These are phyloP conservation scores for Remorina albescens DNA, from an alignment of 2,797 vertebrate genomes.

Conservation along the genomic window DNA sequence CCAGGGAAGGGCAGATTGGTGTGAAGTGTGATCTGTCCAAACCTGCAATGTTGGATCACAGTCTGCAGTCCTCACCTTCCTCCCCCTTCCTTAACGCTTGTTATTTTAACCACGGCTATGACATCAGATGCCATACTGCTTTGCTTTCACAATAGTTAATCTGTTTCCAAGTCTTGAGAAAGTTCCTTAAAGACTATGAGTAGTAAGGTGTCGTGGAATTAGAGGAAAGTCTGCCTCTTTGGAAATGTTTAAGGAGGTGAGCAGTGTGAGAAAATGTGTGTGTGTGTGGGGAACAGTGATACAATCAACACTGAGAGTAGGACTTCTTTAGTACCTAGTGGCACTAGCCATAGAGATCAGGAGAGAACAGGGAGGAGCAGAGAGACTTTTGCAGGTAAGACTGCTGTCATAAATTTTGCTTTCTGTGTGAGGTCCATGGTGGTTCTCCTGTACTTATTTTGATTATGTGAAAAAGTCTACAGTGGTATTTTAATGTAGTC, in stretches of 20 bases:
- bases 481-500: constrained; percentile 73
- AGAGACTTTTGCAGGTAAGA: constrained; percentile 74
- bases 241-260: constrained; percentile 47
- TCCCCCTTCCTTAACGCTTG: constrained; percentile 78
- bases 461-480: constrained; percentile 79
- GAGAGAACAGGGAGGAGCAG: constrained; percentile 48
- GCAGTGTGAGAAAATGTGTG: constrained; percentile 51
- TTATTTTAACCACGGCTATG: constrained; percentile 79
- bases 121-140: constrained; percentile 81
- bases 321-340: constrained; percentile 39
- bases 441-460: constrained; percentile 68
- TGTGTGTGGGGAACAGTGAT: constrained; percentile 37
- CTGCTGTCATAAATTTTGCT: constrained; percentile 50
- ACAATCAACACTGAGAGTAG: constrained; percentile 37
- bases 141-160: constrained; percentile 76
- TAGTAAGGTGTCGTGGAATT: constrained; percentile 40
- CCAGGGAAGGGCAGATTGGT: constrained; percentile 78
- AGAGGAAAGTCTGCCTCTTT: constrained; percentile 45
- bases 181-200: constrained; percentile 58
- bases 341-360: constrained; percentile 52
- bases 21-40: constrained; percentile 83
- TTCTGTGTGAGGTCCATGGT: constrained; percentile 78
- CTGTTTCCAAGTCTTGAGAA: constrained; percentile 68
- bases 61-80: constrained; percentile 71
- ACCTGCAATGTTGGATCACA: constrained; percentile 83